Percentiles rank a stretch among this genome's conserved stretches.
phyloP scores from a whole-genome alignment of 2,888 invertebrate species.

The Halictus quadricinctus region DNA sequence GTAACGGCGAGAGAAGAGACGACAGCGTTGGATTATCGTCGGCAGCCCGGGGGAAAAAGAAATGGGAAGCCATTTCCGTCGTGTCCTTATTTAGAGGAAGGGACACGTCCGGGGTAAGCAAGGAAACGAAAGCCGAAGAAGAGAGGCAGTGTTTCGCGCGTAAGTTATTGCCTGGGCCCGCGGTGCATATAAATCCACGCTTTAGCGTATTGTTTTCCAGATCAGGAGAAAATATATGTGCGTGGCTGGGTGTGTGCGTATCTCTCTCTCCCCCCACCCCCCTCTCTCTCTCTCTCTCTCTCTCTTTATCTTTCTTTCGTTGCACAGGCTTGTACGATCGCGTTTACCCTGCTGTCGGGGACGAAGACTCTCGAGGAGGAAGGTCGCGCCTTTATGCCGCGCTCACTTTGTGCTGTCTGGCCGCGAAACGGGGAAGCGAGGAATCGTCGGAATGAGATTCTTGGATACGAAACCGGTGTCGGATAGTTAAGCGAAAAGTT shows the following conservation, averaged over 20 bases:
- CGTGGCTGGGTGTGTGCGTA: slow-evolving; percentile 25
- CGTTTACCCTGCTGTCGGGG: slow-evolving; percentile 51
- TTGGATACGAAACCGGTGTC: slow-evolving; percentile 64
- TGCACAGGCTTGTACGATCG: slow-evolving; percentile 12
- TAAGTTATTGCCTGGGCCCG: slow-evolving; percentile 79
- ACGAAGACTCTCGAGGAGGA: slow-evolving; percentile 61
- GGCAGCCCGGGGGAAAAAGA: slow-evolving; percentile 66
- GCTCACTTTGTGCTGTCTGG: slow-evolving; percentile 70
- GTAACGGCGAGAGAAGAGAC: slow-evolving; percentile 13
- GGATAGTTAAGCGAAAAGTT: slow-evolving; percentile 65
- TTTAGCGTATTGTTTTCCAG: slow-evolving; percentile 82
- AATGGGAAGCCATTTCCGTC: slow-evolving; percentile 79
- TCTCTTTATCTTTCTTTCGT: background rate
- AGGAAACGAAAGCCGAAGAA: slow-evolving; percentile 70
- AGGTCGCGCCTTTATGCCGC: slow-evolving; percentile 70
- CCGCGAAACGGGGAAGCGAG: slow-evolving; percentile 60
- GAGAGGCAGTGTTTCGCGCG: slow-evolving; percentile 69
- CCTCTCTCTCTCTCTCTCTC: background rate
- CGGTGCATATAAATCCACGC: slow-evolving; percentile 80
- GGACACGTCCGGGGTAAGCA: slow-evolving; percentile 69
- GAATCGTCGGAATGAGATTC: slow-evolving; percentile 69
- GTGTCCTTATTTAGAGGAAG: slow-evolving; percentile 80
- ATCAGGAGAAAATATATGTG: slow-evolving; percentile 82
- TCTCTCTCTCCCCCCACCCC: background rate
- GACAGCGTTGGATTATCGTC: slow-evolving; percentile 53